Conservation (phyloP, 2,797 vertebrate genomes). For the Rachycentron canadum region DNA sequence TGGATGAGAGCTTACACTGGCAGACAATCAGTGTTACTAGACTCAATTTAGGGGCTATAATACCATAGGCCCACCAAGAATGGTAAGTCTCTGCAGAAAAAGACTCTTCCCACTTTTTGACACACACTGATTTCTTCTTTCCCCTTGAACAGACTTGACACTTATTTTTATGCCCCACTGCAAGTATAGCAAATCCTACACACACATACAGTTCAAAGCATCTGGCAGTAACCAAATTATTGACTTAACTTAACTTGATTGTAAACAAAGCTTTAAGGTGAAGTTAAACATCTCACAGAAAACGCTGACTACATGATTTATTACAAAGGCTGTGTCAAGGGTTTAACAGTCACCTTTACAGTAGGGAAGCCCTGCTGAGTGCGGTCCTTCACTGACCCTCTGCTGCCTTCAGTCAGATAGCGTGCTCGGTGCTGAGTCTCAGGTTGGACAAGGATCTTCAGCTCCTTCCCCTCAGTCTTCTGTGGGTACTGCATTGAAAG, state of each 20-base stretch:
- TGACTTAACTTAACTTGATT: constrained; percentile 18
- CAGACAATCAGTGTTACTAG: neutral
- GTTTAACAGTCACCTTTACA: constrained; percentile 88
- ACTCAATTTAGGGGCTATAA: neutral
- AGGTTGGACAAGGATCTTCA: constrained; percentile 96
- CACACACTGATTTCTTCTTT: neutral
- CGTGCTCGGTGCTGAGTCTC: constrained; percentile 98
- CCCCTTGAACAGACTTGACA: neutral
- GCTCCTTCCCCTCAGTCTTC: constrained; percentile 95
- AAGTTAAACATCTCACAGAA: neutral
- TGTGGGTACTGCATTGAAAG: constrained; percentile 93
- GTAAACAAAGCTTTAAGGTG: neutral
- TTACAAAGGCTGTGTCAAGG: neutral
- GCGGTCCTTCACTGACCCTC: constrained; percentile 97
- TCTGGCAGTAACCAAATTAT: constrained; percentile 5
- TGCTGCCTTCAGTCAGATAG: constrained; percentile 98
- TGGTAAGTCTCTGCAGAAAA: neutral
- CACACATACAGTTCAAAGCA: constrained; percentile 1
- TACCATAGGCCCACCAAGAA: neutral
- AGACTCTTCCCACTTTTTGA: neutral
- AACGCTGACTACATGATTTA: neutral
- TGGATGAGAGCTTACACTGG: neutral
- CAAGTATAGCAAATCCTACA: constrained; percentile 7
- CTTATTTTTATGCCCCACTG: too few relatives aligned
- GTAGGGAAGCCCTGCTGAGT: constrained; percentile 98